Conservation (phyloP, 2,888 invertebrate species). For the Drosophila dives region DNA sequence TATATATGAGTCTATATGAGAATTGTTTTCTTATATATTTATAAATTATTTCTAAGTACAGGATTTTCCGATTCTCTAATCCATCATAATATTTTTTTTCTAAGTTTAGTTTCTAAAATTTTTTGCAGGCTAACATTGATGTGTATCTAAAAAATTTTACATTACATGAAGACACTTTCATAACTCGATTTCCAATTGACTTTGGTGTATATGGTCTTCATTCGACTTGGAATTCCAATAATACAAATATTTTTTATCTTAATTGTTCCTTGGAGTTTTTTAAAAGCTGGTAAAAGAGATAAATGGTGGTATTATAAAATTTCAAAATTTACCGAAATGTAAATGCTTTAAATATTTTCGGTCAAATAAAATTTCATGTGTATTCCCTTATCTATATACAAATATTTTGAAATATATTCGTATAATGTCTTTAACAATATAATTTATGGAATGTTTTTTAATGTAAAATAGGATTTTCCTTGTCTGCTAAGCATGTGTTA, state of each 20-base stretch:
- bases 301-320: background rate
- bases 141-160: background rate
- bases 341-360: background rate
- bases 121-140: background rate
- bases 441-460: background rate
- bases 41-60: background rate
- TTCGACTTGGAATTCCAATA: background rate
- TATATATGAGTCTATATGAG: too few species aligned
- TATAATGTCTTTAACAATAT: background rate
- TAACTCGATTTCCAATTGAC: background rate
- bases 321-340: background rate
- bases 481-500: too few species aligned
- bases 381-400: background rate
- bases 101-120: background rate
- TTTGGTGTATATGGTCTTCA: background rate
- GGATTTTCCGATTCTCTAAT: background rate
- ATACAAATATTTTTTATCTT: background rate
- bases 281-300: background rate
- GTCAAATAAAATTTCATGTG: background rate
- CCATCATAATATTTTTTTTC: background rate
- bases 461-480: background rate
- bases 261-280: background rate
- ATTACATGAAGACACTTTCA: background rate
- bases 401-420: background rate
- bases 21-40: too few species aligned